Evolutionary conservation across 2,797 vertebrate species (phyloP).

Genomic region (Anisognathus igniventris): DNA sequence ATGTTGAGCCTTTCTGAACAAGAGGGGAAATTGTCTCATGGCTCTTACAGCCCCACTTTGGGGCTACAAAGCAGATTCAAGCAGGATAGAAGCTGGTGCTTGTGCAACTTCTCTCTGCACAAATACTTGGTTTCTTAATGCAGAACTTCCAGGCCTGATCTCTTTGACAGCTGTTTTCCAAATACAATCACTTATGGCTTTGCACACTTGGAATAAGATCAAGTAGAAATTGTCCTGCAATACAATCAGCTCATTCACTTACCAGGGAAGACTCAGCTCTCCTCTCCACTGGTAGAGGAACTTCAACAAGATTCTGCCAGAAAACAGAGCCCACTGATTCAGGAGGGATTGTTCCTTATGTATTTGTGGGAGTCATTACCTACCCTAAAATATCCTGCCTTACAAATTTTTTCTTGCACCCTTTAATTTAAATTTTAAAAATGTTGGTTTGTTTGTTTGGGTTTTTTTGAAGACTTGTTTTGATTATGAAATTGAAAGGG

Average conservation of each 20-base stretch:
- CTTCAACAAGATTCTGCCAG: not conserved
- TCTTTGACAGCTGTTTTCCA: not conserved
- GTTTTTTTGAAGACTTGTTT: not conserved
- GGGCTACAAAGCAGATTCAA: not conserved
- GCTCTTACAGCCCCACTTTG: not conserved
- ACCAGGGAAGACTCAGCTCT: not conserved
- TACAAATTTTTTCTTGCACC: not conserved
- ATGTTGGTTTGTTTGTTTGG: not conserved
- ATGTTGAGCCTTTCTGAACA: not conserved
- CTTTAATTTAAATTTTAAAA: not conserved
- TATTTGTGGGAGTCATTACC: not conserved
- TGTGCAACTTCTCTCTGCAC: not conserved
- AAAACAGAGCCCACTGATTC: not conserved
- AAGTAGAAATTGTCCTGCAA: not conserved
- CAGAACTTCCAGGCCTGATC: not conserved
- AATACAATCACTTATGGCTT: not conserved
- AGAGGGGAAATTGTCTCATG: not conserved
- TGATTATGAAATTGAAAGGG: constrained; percentile 6
- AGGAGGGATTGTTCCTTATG: not conserved
- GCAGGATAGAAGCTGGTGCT: not conserved
- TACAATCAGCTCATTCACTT: not conserved
- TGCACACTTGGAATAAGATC: not conserved
- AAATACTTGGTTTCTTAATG: not conserved
- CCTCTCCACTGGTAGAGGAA: not conserved
- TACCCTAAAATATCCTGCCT: not conserved